Conservation (phyloP, 2,113 vertebrate species). For the Glareola pratincola region DNA sequence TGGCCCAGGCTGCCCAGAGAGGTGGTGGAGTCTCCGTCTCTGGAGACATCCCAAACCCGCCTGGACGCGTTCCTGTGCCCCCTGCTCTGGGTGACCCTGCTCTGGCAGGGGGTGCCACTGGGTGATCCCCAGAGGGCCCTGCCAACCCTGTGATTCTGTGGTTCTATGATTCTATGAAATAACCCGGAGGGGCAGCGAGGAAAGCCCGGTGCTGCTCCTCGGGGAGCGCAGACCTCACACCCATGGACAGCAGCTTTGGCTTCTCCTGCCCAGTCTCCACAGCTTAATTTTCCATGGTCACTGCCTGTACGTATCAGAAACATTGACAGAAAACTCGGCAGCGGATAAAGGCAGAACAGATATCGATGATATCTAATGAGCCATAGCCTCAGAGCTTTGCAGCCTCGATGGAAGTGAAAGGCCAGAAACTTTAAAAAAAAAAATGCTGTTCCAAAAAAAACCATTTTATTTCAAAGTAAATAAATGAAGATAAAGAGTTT, state of each 20-base stretch:
- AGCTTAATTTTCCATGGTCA: neutral
- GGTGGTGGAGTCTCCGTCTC: too few species aligned
- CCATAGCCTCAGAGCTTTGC: neutral
- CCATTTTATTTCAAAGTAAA: neutral
- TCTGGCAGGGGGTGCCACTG: too few species aligned
- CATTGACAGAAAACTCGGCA: neutral
- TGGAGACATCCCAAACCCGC: too few species aligned
- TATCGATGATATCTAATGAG: neutral
- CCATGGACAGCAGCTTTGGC: neutral
- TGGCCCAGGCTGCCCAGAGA: too few species aligned
- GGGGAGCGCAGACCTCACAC: rapidly evolving
- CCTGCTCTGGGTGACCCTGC: too few species aligned
- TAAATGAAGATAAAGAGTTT: neutral
- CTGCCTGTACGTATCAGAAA: neutral
- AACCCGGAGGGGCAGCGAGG: neutral
- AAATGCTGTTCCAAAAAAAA: neutral
- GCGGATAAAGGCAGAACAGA: neutral
- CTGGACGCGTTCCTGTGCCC: too few species aligned
- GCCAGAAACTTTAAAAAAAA: neutral
- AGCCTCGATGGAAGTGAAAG: neutral
- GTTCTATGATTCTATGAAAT: too few species aligned
- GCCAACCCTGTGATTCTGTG: too few species aligned
- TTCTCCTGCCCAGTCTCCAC: neutral
- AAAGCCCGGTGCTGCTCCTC: neutral
- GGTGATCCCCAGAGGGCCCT: too few species aligned